Base-by-base conservation (phyloP, 2,797 vertebrate genomes). In the Simalia tracyae region DNA sequence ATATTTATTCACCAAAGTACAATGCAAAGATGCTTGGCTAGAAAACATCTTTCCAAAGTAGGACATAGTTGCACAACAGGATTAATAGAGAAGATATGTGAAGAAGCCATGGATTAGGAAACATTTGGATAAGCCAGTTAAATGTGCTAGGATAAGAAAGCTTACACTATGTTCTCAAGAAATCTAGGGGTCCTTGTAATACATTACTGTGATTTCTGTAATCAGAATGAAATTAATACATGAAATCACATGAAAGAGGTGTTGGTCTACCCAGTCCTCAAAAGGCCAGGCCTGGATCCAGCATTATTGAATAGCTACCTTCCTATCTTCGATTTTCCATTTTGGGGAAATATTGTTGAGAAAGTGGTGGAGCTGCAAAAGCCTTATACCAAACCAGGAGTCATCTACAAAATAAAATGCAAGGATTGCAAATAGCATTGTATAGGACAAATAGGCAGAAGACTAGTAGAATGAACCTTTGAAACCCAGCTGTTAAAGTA, bases 111-210 rank as follows among this genome's bases (percentile, higher is more conserved):
- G 61, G 89, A 85, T 36, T 50, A 42, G 24, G n/a, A 84, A 87
- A 91, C 84, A 36, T 64, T 57, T 24, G 1, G 2, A 90, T 93
- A 63, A 57, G 68, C 11, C 60, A 59, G n/a, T 91, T 91, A 91
- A 92, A n/a, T 85, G 4, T 90, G 60, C 9, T 64, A 72, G 1
- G 54, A 42, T 50, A 89, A 91, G 46, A 56, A 57, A 2, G 24
- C 63, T 84, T 57, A 46, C 31, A 10, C 31, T 68, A 22, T 85
- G 86, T 12, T 63, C 36, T 28, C 1, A 2, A 92, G 26, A 93
- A 84, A 42, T 56, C 22, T 11, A 91, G 36, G 31, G 28, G 31
- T 91, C 19, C 15, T n/a, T 86, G 0, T 19, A 50, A 26, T n/a
- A 54, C 7, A 15, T n/a, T 72, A 59, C 28, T 24, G 24, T 68